Percentiles rank a stretch among this genome's conserved stretches.
Conservation (phyloP, 2,113 vertebrate species). For the Crotalus viridis region DNA sequence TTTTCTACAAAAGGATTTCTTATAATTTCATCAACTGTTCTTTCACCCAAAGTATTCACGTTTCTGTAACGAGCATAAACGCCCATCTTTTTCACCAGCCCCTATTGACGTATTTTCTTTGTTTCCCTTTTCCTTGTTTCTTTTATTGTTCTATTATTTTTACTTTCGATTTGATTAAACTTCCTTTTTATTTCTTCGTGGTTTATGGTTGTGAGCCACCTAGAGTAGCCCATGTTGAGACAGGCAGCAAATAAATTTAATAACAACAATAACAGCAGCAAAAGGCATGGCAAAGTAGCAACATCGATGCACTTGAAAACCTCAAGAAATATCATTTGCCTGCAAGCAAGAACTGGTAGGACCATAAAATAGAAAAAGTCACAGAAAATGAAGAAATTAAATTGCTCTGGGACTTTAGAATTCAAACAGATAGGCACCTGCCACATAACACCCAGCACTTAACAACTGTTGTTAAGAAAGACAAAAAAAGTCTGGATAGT, state of each 20-base stretch:
- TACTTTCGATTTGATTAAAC: background rate
- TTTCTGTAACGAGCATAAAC: background rate
- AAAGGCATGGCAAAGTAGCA: no score
- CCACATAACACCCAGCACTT: no score
- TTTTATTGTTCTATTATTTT: background rate
- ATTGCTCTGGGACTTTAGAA: no score
- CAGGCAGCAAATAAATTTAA: background rate
- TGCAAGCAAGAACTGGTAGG: no score
- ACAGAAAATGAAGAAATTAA: no score
- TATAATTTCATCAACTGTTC: background rate
- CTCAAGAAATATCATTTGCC: no score
- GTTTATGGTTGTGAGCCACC: background rate
- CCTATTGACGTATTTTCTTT: background rate
- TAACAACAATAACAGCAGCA: background rate
- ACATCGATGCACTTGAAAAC: no score
- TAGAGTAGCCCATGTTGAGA: background rate
- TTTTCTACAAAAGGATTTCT: background rate
- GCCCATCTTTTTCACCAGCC: background rate
- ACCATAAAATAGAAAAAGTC: no score
- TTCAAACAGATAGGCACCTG: no score
- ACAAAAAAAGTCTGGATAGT: no score
- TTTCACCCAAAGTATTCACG: background rate
- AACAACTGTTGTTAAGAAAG: no score
- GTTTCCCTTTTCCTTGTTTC: background rate
- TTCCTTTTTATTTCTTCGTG: background rate